A percentile compares a stretch with the other conserved stretches of the same genome.
Evolutionary conservation across 2,797 vertebrate species (phyloP).

Genomic region (Sebastes flavidus): DNA sequence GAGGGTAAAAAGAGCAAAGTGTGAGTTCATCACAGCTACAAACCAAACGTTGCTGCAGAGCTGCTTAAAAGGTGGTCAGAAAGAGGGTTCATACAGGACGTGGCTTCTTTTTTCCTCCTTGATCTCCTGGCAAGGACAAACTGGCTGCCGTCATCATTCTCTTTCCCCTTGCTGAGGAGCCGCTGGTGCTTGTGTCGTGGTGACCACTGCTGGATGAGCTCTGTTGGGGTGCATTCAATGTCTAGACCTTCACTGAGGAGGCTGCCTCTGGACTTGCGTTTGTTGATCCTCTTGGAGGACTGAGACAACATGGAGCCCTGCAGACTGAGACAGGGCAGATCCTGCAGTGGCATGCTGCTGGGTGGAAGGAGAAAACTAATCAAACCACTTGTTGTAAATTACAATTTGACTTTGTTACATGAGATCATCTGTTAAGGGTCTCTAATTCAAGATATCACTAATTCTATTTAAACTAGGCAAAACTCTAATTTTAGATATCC

Average conservation of each 20-base stretch:
- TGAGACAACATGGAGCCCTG: conserved; percentile 79
- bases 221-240: conserved; percentile 86
- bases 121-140: conserved; percentile 86
- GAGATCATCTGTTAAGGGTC: no score
- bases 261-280: conserved; percentile 72
- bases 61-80: background rate
- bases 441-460: no score
- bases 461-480: no score
- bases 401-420: no score
- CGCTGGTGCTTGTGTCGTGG: conserved; percentile 81
- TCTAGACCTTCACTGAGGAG: conserved; percentile 73
- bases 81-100: conserved; percentile 3
- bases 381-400: no score
- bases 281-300: conserved; percentile 73
- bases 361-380: background rate
- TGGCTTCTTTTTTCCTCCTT: conserved; percentile 72
- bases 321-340: conserved; percentile 79
- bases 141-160: conserved; percentile 78
- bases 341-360: conserved; percentile 82
- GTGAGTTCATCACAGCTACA: background rate
- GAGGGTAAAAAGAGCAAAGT: background rate
- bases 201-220: conserved; percentile 81
- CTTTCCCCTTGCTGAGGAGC: conserved; percentile 75
- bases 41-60: background rate
- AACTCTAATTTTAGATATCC: no score